Conservation (phyloP, 1,140 invertebrate species). For the Delia radicum region DNA sequence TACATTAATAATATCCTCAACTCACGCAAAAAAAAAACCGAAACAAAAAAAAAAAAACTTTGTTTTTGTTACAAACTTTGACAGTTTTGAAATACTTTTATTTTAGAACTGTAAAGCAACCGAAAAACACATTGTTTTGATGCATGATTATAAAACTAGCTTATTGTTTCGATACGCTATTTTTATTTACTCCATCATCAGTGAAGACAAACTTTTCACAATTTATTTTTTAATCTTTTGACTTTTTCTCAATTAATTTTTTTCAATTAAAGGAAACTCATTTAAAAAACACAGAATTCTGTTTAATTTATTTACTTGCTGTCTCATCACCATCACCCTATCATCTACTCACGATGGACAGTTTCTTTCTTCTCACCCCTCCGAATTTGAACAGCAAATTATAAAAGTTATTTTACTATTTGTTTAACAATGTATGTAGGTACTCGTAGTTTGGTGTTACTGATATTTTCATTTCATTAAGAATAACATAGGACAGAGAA, state of each 20-base stretch:
- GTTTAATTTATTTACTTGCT: neutral
- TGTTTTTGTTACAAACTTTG: neutral
- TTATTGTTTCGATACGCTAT: neutral
- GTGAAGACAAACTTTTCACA: neutral
- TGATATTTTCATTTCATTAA: constrained; percentile 20
- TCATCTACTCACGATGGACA: neutral
- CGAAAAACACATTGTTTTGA: neutral
- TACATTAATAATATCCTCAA: neutral
- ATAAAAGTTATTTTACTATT: neutral
- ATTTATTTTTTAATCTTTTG: neutral
- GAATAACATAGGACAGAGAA: neutral
- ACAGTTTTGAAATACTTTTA: no score
- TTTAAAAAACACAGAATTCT: neutral
- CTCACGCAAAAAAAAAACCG: neutral
- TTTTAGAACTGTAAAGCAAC: no score
- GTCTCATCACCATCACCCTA: neutral
- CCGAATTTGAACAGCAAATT: neutral
- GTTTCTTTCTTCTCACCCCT: neutral
- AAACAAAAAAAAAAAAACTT: neutral
- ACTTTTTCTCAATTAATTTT: neutral
- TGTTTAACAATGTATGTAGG: no score
- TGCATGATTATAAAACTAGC: neutral
- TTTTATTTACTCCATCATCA: neutral
- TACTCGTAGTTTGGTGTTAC: no score
- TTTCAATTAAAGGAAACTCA: neutral